phyloP scores from a whole-genome alignment of 2,888 invertebrate species.

The Mycalesis mineus region DNA sequence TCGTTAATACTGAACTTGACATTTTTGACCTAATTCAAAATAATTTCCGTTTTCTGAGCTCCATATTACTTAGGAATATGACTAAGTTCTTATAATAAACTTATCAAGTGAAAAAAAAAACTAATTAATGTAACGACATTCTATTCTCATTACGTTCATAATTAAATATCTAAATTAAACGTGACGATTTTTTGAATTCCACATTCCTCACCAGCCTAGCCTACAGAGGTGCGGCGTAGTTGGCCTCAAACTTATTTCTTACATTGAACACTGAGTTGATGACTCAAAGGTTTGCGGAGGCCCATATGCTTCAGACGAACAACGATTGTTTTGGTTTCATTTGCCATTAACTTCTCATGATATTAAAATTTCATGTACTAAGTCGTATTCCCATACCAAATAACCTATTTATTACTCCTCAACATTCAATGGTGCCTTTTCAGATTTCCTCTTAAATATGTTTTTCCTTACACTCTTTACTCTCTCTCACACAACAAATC shows the following conservation, averaged over 20 bases:
- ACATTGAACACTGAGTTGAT: slow-evolving; percentile 14
- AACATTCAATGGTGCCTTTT: too few species aligned
- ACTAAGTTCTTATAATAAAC: background rate
- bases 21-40: too few species aligned
- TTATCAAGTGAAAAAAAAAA: background rate
- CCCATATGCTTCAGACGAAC: background rate
- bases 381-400: too few species aligned
- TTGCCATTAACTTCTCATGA: too few species aligned
- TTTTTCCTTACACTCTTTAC: too few species aligned
- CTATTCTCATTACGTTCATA: background rate
- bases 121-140: background rate
- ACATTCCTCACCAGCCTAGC: slow-evolving; percentile 18
- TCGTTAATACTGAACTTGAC: too few species aligned
- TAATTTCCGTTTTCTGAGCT: too few species aligned
- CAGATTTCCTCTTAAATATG: too few species aligned
- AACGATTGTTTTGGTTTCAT: background rate
- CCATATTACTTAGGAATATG: too few species aligned
- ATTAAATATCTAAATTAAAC: slow-evolving; percentile 6
- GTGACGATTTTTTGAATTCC: slow-evolving; percentile 10
- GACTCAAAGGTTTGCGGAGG: slow-evolving; percentile 12
- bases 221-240: slow-evolving; percentile 21
- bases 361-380: too few species aligned
- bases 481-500: too few species aligned
- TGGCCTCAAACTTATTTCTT: slow-evolving; percentile 20
- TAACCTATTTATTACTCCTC: too few species aligned